Evolutionary conservation across 2,797 vertebrate species (phyloP), one percentile per base, ranked within the genome.

Genomic region (Numenius phaeopus): DNA sequence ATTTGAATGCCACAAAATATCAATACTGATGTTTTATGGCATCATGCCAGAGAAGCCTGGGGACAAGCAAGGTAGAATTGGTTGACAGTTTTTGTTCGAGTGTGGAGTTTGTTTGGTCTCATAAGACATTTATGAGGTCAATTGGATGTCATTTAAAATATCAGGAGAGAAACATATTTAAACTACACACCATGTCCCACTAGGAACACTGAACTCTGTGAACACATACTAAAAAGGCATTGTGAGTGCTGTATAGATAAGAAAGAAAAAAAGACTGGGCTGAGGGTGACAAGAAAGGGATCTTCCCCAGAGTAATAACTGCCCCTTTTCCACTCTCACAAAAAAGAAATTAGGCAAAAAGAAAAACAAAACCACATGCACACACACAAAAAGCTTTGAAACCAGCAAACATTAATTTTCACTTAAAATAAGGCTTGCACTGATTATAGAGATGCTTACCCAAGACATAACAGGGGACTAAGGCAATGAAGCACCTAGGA

Each of bases 61-160:
- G 98, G 98, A 97, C 95, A 97, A 95, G 93, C 91, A 96, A 94
- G 95, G 92, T 94, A 97, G 97, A 92, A 95, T 29, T 81, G 57
- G 96, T 90, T 96, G 97, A 98, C 96, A 97, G 94, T 96, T 97
- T 97, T 97, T 96, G 92, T 97, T 97, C 78, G 7, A 98, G 94
- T 95, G 95, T 96, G 94, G 97, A 98, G 96, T 98, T 98, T 98
- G 97, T 98, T 98, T 97, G 97, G 98, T 98, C 98, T 98, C 96
- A 97, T 98, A 98, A 98, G 98, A 98, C 97, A 98, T 98, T 98
- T 98, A 98, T 96, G 98, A 98, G 97, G 98, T 98, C 96, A 97
- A 94, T 96, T 96, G 93, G 95, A 97, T 98, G 97, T 97, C 97
- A 97, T 98, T 94, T 96, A 97, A 98, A 97, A 97, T 97, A 98